These are phyloP conservation scores for Origma solitaria DNA, from an alignment of 2,113 vertebrate species.

Conservation along the genomic window DNA sequence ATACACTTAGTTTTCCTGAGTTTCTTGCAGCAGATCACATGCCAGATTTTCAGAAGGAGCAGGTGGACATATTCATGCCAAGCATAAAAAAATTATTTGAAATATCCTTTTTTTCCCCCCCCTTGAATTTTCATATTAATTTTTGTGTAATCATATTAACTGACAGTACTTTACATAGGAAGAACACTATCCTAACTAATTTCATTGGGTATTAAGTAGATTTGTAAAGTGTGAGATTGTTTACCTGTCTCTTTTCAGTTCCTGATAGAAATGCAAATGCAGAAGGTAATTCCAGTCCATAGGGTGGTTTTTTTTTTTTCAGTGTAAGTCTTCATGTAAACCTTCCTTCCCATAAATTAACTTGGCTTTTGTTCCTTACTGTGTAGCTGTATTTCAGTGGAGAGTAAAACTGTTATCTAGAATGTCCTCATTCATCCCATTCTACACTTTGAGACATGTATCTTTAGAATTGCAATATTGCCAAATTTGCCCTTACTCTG, in stretches of 20 bases:
- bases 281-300: not conserved
- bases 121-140: not conserved
- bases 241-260: not conserved
- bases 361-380: not conserved
- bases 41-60: not conserved
- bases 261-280: not conserved
- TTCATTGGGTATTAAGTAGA: not conserved
- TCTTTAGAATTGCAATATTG: not conserved
- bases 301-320: not conserved
- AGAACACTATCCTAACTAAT: not conserved
- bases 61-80: not conserved
- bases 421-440: not conserved
- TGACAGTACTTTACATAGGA: not conserved
- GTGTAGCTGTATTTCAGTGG: not conserved
- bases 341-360: not conserved
- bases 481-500: not conserved
- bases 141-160: not conserved
- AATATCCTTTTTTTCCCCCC: accelerated
- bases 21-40: not conserved
- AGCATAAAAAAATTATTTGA: not conserved
- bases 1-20: not conserved
- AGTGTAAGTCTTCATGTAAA: not conserved
- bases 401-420: not conserved
- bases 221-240: not conserved
- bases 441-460: accelerated